Evolutionary conservation across 2,113 vertebrate species (phyloP).

Genomic region (Alces alces): DNA sequence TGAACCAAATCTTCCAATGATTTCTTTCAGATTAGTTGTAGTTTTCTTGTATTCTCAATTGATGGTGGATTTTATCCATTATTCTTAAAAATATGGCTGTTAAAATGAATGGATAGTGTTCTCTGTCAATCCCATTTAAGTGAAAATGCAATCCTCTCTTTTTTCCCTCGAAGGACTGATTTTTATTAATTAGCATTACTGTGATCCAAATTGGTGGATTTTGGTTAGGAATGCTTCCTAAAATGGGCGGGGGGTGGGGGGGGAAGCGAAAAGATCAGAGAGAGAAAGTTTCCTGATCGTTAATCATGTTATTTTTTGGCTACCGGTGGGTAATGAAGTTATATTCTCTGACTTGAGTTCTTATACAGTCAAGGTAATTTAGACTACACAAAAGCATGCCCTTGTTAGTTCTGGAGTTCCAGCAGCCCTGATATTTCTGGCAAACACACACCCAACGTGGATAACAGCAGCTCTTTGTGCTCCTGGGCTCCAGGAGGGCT

Average conservation of each 20-base stretch:
- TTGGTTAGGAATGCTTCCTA: slow-evolving; percentile 10
- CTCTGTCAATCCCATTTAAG: background rate
- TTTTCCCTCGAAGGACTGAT: background rate
- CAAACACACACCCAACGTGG: slow-evolving; percentile 60
- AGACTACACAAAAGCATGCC: slow-evolving; percentile 59
- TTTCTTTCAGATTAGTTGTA: background rate
- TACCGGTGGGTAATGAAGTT: slow-evolving; percentile 52
- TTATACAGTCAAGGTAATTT: slow-evolving; percentile 62
- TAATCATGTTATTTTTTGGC: slow-evolving; percentile 42
- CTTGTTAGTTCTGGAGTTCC: slow-evolving; percentile 55
- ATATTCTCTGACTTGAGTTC: slow-evolving; percentile 47
- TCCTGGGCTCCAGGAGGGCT: slow-evolving; percentile 61
- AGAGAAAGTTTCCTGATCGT: background rate
- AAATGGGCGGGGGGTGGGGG: background rate
- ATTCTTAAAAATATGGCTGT: background rate
- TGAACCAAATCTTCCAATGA: background rate
- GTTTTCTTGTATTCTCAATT: background rate
- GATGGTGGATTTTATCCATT: background rate
- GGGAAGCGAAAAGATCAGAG: background rate
- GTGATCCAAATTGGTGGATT: background rate
- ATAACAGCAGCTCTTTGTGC: slow-evolving; percentile 68
- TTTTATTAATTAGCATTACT: slow-evolving; percentile 3
- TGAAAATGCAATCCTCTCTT: background rate
- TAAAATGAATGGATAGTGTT: slow-evolving; percentile 1
- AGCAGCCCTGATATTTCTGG: slow-evolving; percentile 66